Base-by-base conservation (phyloP, 2,113 vertebrate genomes). In the Nettapus auritus region DNA sequence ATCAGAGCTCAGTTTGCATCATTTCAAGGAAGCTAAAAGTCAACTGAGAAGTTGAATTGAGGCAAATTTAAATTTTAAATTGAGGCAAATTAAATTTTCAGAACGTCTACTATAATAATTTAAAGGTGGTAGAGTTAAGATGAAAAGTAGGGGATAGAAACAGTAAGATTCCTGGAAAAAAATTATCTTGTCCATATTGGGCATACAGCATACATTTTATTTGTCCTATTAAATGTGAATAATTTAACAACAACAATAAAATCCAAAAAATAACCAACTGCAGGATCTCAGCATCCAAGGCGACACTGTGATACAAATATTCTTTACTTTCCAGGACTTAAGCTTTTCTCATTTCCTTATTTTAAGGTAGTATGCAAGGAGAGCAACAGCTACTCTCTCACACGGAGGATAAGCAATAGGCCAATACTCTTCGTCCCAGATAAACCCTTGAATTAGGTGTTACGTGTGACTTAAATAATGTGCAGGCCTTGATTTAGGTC, bases 301-400 rank as follows among this genome's bases (percentile, higher is more conserved):
- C 1, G 4, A 40, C 29, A 4, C 1, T 2, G 13, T 4, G 19
- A 36, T 23, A 59, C 3, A 15, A 38, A 69, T 18, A 44, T 8
- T 5, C 56, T 15, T 42, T 53, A 40, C 48, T 62, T 46, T 16
- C 42, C 63, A 48, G 74, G 50, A 48, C 13, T 17, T 31, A 3
- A 9, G 4, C 18, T 53, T 36, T 42, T 62, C 55, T 23, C 25
- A 48, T 53, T 6, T 50, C 70, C 28, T 18, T 34, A n/a, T 52
- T 31, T 14, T 46, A 26, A 79, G 79, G 77, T 8, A 19, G 12
- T 2, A 3, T 1, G 5, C 20, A 71, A 44, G 59, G 57, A 59
- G 55, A 59, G 57, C 44, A 90, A 25, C 67, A 83, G 46, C 67
- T 46, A 2, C 28, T 68, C 59, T n/a, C 0, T 8, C 7, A 25